Base-by-base conservation (phyloP, 2,888 invertebrate species). In the Sinohyriopsis cumingii region DNA sequence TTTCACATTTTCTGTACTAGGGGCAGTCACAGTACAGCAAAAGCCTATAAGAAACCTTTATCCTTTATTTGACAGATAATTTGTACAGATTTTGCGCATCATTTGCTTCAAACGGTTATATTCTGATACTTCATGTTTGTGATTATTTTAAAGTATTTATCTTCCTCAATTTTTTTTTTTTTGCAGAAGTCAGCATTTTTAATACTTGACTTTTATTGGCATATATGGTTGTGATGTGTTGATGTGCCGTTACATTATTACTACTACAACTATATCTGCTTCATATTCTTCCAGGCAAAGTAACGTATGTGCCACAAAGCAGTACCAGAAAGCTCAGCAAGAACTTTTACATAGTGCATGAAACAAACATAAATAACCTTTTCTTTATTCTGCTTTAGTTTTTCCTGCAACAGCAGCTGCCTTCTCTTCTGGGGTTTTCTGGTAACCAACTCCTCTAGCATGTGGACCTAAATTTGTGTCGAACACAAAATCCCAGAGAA, bases 401-500 rank as follows among this genome's bases (percentile, higher is more conserved):
- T 61, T 45, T 33, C 22, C 33, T 61, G 28, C 61, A 28, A 61
- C 5, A 61, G 45, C 20, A 22, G 22, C 53, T n/a, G 53, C 63
- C 63, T 63, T 55, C 63, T 59, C 45, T 24, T 45, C 24, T 45
- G 22, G 19, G 20, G n/a, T 33, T 66, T 80, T 82, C 25, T 72
- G 59, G 71, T 87, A 88, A 1, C 87, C 89, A 20, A 89, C 84
- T 3, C 88, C 95, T 65, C 98, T 92, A 0, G 98, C 97, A 88
- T 98, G 98, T 0, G 99, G 99, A 0, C 99, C 99, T 73, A 99
- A 95, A 20, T 95, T 94, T 0, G 97, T 96, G 91, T 99, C 97
- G 92, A 93, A 95, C 0, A 99, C 93, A 88, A 99, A 99, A 87
- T 98, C 97, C 86, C 96, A 98, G 0, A 99, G 91, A 0, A 99